Percentiles rank a stretch among this genome's conserved stretches.
phyloP scores from a whole-genome alignment of 1,140 invertebrate genomes.

The Apolygus lucorum region DNA sequence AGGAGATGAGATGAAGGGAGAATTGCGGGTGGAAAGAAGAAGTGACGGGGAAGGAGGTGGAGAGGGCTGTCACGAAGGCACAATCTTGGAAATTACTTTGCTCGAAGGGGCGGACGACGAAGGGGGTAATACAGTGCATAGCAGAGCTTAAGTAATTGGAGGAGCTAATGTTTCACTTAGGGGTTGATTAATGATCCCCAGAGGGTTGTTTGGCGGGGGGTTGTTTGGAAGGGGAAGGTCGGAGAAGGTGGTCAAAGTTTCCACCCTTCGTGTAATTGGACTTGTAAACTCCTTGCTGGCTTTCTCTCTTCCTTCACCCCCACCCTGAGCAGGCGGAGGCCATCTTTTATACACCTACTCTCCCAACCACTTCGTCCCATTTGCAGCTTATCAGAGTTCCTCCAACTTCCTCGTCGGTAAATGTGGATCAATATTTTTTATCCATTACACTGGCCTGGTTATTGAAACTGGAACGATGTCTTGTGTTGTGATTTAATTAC shows the following conservation, averaged over 20 bases:
- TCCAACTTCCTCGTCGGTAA: too few relatives aligned
- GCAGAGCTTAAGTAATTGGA: slow-evolving; percentile 18
- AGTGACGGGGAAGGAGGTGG: neutral
- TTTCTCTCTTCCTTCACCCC: too few relatives aligned
- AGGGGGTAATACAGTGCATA: slow-evolving; percentile 18
- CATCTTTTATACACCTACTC: too few relatives aligned
- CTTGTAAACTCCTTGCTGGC: slow-evolving; percentile 21
- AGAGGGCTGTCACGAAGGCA: neutral
- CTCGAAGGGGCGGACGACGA: neutral
- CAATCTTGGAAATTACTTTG: slow-evolving; percentile 19
- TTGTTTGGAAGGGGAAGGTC: neutral
- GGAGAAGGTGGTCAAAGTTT: slow-evolving; percentile 13
- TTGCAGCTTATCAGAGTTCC: too few relatives aligned
- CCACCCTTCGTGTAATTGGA: slow-evolving; percentile 16
- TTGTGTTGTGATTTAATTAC: too few relatives aligned
- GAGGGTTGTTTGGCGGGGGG: slow-evolving; percentile 11
- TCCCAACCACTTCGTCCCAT: too few relatives aligned
- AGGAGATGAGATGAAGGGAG: too few relatives aligned
- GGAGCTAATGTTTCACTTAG: slow-evolving; percentile 20
- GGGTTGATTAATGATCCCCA: slow-evolving; percentile 18
- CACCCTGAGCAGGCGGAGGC: too few relatives aligned
- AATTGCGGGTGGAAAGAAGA: neutral
- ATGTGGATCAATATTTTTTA: too few relatives aligned
- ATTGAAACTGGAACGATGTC: too few relatives aligned
- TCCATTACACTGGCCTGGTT: too few relatives aligned